These are phyloP conservation scores for Pelodiscus sinensis DNA, from an alignment of 2,113 vertebrate genomes.

Conservation along the genomic window DNA sequence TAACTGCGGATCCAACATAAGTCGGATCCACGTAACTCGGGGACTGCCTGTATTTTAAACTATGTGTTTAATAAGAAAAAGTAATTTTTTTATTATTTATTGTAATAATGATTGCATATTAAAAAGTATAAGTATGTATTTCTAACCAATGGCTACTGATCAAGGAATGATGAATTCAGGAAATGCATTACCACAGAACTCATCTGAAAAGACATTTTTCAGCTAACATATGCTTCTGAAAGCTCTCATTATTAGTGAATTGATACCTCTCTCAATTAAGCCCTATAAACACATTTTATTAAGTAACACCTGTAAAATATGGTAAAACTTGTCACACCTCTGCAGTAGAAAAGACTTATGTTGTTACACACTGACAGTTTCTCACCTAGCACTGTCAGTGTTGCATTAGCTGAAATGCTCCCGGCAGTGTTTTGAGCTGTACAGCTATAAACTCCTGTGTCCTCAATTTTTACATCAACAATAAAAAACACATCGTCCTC, in stretches of 20 bases:
- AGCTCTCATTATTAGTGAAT: background rate
- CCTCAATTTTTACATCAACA: slow-evolving; percentile 92
- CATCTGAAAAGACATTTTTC: background rate
- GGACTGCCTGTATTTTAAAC: background rate
- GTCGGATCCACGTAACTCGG: too few relatives aligned
- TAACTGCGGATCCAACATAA: too few relatives aligned
- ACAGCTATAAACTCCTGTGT: slow-evolving; percentile 95
- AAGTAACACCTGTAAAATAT: background rate
- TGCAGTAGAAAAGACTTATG: background rate
- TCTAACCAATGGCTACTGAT: background rate
- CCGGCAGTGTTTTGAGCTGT: slow-evolving; percentile 96
- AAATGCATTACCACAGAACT: background rate
- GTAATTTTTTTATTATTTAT: background rate
- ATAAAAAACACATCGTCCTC: slow-evolving; percentile 98
- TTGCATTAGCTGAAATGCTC: slow-evolving; percentile 92
- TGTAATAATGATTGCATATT: background rate
- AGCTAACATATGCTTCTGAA: background rate
- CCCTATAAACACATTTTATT: background rate
- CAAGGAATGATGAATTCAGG: background rate
- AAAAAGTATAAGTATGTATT: background rate
- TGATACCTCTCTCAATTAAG: background rate
- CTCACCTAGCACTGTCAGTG: slow-evolving; percentile 93
- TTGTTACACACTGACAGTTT: background rate
- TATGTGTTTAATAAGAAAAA: background rate
- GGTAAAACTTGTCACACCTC: background rate